Evolutionary conservation across 2,113 vertebrate genomes (phyloP).

Genomic region (Oceanites oceanicus): DNA sequence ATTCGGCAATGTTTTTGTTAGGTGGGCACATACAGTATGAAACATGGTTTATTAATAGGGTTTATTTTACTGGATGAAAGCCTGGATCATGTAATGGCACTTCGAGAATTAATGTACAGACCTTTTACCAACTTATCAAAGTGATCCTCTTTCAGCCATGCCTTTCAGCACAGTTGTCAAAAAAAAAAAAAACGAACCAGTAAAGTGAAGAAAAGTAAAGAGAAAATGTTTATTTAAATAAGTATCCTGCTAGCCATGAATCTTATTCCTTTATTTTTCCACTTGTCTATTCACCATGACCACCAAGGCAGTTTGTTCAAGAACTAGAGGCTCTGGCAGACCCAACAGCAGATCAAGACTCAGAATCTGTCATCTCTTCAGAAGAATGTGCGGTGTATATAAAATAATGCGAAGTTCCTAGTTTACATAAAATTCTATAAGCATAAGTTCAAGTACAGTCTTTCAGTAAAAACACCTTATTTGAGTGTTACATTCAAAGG

Average conservation of each 20-base stretch:
- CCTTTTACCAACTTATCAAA: neutral
- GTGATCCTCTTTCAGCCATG: neutral
- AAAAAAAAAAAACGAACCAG: neutral
- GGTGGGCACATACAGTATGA: neutral
- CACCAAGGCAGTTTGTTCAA: neutral
- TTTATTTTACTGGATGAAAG: neutral
- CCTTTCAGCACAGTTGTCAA: neutral
- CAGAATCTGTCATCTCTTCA: neutral
- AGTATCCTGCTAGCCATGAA: neutral
- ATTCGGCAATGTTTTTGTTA: neutral
- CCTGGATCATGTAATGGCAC: neutral
- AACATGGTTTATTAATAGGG: neutral
- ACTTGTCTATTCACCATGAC: neutral
- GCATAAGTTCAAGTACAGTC: neutral
- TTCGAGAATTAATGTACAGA: neutral
- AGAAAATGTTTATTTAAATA: neutral
- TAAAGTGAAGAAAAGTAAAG: neutral
- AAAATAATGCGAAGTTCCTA: neutral
- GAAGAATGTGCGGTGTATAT: accelerated
- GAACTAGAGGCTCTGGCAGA: neutral
- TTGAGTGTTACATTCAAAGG: neutral
- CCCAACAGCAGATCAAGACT: neutral
- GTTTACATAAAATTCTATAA: neutral
- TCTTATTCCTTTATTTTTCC: neutral
- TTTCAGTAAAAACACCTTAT: neutral